Evolutionary conservation across 2,888 invertebrate species (phyloP), one percentile per base, ranked within the genome.

Genomic region (Pachliopta kotzebuea): DNA sequence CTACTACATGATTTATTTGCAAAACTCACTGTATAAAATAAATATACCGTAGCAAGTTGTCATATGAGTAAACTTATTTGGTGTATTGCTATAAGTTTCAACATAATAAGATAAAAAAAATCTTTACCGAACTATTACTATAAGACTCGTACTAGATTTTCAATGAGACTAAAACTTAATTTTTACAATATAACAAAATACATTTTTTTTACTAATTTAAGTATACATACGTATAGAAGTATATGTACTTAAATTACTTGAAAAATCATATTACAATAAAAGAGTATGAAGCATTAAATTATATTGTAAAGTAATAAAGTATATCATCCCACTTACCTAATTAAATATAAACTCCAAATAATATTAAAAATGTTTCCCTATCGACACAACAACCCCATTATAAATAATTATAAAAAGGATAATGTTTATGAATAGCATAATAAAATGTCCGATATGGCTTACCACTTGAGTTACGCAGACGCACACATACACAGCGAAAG

Each of bases 401-500:
- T 26, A 60, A 64, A 62, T 59, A 50, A 69, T 68, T 56, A 63
- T 67, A 68, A 70, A 68, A 63, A 68, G 67, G 68, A 71, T 71
- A 72, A 70, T 77, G 76, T 77, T 77, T 77, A 77, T 75, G 72
- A 83, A 84, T 84, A 81, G 79, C 77, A 74, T 81, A 80, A 80
- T 79, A 78, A 82, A 83, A 80, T 85, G 80, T 84, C 83, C 76
- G 81, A 86, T 84, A 82, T 83, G 81, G 11, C 21, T 52, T 52
- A 21, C 83, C 81, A 84, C 86, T 85, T 78, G 78, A 81, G 57
- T 60, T 50, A 58, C 64, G 31, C 80, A 73, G 84, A 86, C 88
- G 72, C 85, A 85, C 87, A 74, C 89, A 88, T 85, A 84, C 84
- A 67, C 79, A 75, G 77, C 76, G 80, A 81, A 81, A 76, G 80